These are phyloP conservation scores for Enteromius viviparus DNA, from an alignment of 2,797 vertebrate genomes.

Conservation along the genomic window DNA sequence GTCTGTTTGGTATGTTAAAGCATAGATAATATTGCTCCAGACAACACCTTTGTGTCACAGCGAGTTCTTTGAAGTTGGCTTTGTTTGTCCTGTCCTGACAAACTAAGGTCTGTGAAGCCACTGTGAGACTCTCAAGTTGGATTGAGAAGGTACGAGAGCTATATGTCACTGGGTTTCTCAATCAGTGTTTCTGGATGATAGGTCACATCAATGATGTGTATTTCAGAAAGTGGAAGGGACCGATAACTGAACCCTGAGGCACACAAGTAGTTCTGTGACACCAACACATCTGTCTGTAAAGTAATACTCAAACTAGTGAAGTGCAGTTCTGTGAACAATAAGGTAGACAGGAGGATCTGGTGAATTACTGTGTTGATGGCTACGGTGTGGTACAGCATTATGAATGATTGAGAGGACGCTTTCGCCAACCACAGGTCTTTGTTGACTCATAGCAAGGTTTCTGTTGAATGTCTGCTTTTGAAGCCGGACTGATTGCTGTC, in stretches of 20 bases:
- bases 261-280: neutral
- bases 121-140: neutral
- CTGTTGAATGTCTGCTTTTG: constrained; percentile 15
- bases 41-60: neutral
- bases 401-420: neutral
- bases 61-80: neutral
- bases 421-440: neutral
- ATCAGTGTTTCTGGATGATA: neutral
- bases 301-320: neutral
- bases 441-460: neutral
- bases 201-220: neutral
- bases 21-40: too few relatives aligned
- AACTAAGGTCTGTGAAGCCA: neutral
- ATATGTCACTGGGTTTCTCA: neutral
- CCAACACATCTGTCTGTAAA: neutral
- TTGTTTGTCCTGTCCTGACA: neutral
- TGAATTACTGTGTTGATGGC: neutral
- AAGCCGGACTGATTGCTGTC: neutral
- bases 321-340: neutral
- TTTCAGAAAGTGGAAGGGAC: neutral
- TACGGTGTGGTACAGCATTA: neutral
- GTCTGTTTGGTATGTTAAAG: too few relatives aligned
- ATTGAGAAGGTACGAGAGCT: neutral
- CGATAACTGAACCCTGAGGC: neutral
- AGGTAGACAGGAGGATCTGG: neutral